phyloP scores from a whole-genome alignment of 2,113 vertebrate species.

The Condylura cristata region DNA sequence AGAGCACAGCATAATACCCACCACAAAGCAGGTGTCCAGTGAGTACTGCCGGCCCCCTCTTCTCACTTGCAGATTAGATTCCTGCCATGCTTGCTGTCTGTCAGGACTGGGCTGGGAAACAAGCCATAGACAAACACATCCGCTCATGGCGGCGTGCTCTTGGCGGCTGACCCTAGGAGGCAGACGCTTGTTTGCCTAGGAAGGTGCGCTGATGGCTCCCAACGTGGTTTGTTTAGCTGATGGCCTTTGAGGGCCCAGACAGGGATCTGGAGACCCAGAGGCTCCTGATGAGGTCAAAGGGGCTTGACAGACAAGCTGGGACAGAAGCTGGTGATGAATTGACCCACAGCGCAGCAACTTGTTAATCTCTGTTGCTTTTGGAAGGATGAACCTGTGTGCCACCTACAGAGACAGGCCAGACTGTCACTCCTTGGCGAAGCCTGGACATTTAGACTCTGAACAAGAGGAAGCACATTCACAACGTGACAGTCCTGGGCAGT shows the following conservation, averaged over 20 bases:
- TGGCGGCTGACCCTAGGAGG: background rate
- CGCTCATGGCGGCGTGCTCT: background rate
- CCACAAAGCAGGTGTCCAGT: rapidly evolving
- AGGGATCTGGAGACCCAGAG: background rate
- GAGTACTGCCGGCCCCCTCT: background rate
- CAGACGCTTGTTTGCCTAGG: conserved; percentile 54
- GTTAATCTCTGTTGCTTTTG: conserved; percentile 5
- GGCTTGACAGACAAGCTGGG: conserved; percentile 24
- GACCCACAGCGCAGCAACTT: background rate
- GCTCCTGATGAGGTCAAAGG: conserved; percentile 35
- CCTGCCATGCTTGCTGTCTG: background rate
- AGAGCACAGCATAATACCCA: background rate
- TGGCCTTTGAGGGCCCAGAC: conserved; percentile 3
- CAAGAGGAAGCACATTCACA: background rate
- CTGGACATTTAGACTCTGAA: background rate
- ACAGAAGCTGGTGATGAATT: background rate
- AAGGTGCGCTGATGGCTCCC: background rate
- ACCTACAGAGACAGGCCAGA: background rate
- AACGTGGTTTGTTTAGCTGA: conserved; percentile 61
- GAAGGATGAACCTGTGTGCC: background rate
- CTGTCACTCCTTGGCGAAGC: background rate
- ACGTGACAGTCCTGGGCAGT: background rate
- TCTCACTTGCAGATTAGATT: background rate
- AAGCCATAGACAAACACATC: background rate
- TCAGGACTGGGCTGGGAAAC: background rate